Evolutionary conservation across 2,113 vertebrate species (phyloP).

Genomic region (Forbesichthys agassizii): DNA sequence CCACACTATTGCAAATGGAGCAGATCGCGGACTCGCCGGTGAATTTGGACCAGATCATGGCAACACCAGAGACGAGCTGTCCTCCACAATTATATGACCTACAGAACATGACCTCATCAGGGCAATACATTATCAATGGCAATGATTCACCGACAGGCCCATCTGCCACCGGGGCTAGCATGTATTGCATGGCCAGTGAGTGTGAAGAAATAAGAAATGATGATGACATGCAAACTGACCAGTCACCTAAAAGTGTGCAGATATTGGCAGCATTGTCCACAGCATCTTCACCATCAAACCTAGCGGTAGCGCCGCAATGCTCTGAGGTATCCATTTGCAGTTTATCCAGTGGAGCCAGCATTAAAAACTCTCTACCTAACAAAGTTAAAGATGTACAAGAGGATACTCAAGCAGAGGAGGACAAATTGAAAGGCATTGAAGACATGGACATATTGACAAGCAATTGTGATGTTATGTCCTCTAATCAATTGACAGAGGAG

Average conservation of each 20-base stretch:
- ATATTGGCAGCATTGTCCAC: not conserved
- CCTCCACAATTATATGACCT: not conserved
- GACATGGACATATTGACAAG: slow-evolving; percentile 29
- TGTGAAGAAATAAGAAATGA: slow-evolving; percentile 1
- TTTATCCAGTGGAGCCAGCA: not conserved
- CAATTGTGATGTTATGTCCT: not conserved
- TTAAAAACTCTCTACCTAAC: not conserved
- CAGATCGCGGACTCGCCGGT: not conserved
- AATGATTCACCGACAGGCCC: slow-evolving; percentile 1
- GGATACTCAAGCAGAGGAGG: slow-evolving; percentile 12
- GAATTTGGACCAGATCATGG: not conserved
- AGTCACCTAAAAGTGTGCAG: slow-evolving; percentile 5
- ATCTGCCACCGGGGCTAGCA: not conserved
- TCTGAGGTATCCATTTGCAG: not conserved
- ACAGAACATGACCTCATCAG: not conserved
- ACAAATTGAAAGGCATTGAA: not conserved
- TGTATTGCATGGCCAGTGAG: not conserved
- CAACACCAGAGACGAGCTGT: no score
- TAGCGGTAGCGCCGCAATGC: not conserved
- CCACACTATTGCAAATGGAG: not conserved
- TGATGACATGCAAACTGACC: slow-evolving; percentile 8
- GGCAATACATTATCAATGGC: slow-evolving; percentile 8
- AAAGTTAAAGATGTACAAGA: not conserved
- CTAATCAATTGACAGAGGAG: not conserved
- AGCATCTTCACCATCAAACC: not conserved